Conservation (phyloP, 23 tunicate species). For the Clavelina lepadiformis region DNA sequence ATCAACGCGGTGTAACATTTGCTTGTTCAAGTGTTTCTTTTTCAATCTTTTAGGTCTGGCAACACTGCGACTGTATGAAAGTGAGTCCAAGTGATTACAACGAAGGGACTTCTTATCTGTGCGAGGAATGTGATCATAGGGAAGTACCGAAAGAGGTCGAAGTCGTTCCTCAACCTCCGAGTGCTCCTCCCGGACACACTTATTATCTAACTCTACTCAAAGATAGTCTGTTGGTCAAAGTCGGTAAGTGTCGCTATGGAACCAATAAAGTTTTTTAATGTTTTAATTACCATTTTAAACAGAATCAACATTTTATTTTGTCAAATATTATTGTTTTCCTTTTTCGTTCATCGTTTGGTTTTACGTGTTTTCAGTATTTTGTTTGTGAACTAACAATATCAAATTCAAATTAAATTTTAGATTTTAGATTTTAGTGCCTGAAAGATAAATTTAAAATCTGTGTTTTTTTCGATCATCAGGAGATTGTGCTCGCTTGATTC, state of each 20-base stretch:
- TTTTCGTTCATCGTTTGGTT: too few species aligned
- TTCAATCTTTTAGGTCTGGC: slow-evolving; percentile 92
- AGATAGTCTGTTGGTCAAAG: slow-evolving; percentile 59
- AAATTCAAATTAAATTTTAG: too few species aligned
- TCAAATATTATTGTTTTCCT: too few species aligned
- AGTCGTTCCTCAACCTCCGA: slow-evolving; percentile 80
- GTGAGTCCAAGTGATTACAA: slow-evolving; percentile 44
- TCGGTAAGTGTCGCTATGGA: slow-evolving; percentile 28
- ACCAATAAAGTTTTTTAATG: too few species aligned
- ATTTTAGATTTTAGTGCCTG: too few species aligned
- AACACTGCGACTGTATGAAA: slow-evolving; percentile 91
- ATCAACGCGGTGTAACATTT: too few species aligned
- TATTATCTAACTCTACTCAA: slow-evolving; percentile 64
- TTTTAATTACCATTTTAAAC: too few species aligned
- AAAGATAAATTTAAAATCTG: not conserved
- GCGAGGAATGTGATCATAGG: slow-evolving; percentile 77
- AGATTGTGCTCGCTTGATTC: slow-evolving; percentile 78
- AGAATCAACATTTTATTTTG: too few species aligned
- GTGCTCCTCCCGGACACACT: slow-evolving; percentile 93
- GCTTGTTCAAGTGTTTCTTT: too few species aligned
- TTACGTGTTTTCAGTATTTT: too few species aligned
- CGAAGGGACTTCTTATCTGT: slow-evolving; percentile 45
- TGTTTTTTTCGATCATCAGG: slow-evolving; percentile 45
- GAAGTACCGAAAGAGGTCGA: slow-evolving; percentile 54
- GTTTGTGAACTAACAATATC: not conserved